A percentile compares a stretch with the other conserved stretches of the same genome.
phyloP scores from a whole-genome alignment of 2,797 vertebrate genomes.

The Gastrophryne carolinensis region DNA sequence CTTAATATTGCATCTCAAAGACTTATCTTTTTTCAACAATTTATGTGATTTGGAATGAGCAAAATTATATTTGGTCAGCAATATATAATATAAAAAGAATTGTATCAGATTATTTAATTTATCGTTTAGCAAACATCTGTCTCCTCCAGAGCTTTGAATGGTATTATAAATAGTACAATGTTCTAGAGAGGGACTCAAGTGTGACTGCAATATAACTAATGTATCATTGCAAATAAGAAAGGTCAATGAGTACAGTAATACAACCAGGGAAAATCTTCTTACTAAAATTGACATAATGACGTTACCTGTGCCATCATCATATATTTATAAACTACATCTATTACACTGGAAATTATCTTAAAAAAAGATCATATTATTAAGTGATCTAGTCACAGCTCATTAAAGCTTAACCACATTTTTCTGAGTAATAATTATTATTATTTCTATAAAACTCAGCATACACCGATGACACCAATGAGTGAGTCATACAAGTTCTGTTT shows the following conservation, averaged over 20 bases:
- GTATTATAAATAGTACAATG: constrained; percentile 24
- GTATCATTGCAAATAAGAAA: constrained; percentile 11
- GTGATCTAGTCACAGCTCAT: not conserved
- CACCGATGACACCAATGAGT: not conserved
- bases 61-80: too few species aligned
- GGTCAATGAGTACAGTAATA: constrained; percentile 3
- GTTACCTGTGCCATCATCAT: not conserved
- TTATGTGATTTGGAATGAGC: too few species aligned
- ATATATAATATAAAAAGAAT: constrained; percentile 5
- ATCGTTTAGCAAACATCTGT: constrained; percentile 18
- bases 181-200: constrained; percentile 29
- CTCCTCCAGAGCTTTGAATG: constrained; percentile 21
- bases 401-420: not conserved
- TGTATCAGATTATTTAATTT: constrained; percentile 10
- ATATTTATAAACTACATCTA: not conserved
- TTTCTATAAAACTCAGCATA: not conserved
- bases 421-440: not conserved
- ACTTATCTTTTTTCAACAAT: too few species aligned
- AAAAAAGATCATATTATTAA: not conserved
- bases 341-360: not conserved
- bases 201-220: constrained; percentile 25
- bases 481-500: too few species aligned
- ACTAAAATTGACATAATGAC: not conserved
- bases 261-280: constrained; percentile 14
- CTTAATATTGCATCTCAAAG: too few species aligned